These are phyloP conservation scores for Cyaniris semiargus DNA, from an alignment of 2,888 invertebrate genomes.

Conservation along the genomic window DNA sequence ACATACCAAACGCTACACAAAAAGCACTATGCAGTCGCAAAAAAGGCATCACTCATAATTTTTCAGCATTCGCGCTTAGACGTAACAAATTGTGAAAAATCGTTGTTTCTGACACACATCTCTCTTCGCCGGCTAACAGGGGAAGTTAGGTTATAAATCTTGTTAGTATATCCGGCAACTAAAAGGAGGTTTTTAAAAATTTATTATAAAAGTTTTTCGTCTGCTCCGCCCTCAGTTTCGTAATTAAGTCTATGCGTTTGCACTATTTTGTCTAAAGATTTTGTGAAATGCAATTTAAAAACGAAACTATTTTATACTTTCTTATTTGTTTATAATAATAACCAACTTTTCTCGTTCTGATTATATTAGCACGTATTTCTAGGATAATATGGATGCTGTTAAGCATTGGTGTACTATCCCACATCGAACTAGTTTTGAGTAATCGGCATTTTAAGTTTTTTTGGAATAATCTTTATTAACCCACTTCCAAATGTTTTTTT, in stretches of 20 bases:
- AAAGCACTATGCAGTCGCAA: constrained; percentile 16
- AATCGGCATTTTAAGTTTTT: too few relatives aligned
- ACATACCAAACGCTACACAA: not conserved
- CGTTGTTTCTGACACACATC: constrained; percentile 44
- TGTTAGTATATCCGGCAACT: constrained; percentile 47
- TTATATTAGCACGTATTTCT: too few relatives aligned
- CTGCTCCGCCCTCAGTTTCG: not conserved
- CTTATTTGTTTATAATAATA: not conserved
- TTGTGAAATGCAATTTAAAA: not conserved
- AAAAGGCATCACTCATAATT: constrained; percentile 30
- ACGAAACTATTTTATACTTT: not conserved
- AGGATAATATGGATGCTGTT: too few relatives aligned
- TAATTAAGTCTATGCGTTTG: constrained; percentile 22
- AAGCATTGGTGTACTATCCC: too few relatives aligned
- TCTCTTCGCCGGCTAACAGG: constrained; percentile 42
- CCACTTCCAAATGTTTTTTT: too few relatives aligned
- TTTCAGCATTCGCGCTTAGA: constrained; percentile 44
- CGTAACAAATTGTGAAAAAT: constrained; percentile 57
- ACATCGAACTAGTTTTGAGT: too few relatives aligned
- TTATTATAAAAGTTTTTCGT: constrained; percentile 36
- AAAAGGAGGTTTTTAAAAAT: constrained; percentile 47
- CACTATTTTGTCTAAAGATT: not conserved
- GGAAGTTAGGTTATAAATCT: constrained; percentile 54
- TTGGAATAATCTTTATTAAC: too few relatives aligned
- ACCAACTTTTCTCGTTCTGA: too few relatives aligned